Evolutionary conservation across 2,888 invertebrate genomes (phyloP), one percentile per base, ranked within the genome.

Genomic region (Creontiades dilutus): DNA sequence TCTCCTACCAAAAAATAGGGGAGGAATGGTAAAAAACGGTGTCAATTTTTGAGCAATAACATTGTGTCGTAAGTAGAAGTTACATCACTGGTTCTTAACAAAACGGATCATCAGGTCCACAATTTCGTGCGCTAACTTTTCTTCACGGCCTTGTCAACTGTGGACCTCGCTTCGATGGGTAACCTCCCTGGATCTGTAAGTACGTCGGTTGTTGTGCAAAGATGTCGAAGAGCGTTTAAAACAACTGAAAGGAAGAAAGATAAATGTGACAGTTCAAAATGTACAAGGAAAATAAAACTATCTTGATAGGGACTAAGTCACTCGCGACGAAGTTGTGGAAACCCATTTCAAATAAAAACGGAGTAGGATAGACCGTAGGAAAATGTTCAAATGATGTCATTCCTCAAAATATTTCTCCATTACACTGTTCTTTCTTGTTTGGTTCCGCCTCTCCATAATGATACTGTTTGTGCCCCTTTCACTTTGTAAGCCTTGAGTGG

Each of bases 201-300:
- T 92, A 99, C 98, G 93, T 98, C 98, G 82, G 99, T 99, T 91
- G 96, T 96, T 92, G 97, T 98, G 93, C 98, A 97, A 92, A 99
- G 94, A 93, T 97, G 96, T 92, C 97, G 96, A 92, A 99, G 94
- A 84, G 99, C 98, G 94, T 97, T 98, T 92, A 98, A 95, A 92
- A 98, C 98, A 93, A 97, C 99, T 99, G 94, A n/a, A 94, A 95
- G n/a, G 91, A 91, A 19, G 47, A 82, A 82, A 37, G 3, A 37
- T 37, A 4, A 37, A 37, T 37, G 7, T 37, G 7, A 37, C 37
- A 37, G 2, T 37, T 37, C 2, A 37, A 37, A 7, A 7, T 37
- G 37, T 7, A 37, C 3, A 4, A 7, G 37, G 37, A 37, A 37
- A 37, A 4, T 37, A 37, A 37, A 37, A 4, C 37, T 7, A n/a